These are phyloP conservation scores for Lypha dubia DNA, from an alignment of 2,888 invertebrate species.

Conservation along the genomic window DNA sequence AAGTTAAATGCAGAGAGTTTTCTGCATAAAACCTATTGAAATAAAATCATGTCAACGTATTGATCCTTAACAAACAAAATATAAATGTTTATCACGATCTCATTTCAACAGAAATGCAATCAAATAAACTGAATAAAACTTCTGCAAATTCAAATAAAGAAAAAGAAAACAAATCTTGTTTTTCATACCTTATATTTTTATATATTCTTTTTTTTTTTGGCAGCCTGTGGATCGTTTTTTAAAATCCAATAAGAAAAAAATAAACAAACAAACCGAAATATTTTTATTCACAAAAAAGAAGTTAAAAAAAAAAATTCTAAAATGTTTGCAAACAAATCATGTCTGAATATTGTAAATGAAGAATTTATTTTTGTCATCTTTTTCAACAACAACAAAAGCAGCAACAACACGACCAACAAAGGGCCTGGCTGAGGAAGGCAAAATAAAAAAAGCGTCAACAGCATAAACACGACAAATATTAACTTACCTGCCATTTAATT, in stretches of 20 bases:
- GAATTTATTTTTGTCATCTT: constrained; percentile 71
- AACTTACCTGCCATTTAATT: constrained; percentile 73
- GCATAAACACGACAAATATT: constrained; percentile 68
- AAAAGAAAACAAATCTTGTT: constrained; percentile 44
- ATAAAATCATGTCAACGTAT: constrained; percentile 71
- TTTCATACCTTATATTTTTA: no score
- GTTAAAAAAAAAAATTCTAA: constrained; percentile 29
- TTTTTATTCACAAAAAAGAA: constrained; percentile 29
- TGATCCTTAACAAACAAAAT: constrained; percentile 72
- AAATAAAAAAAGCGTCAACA: constrained; percentile 67
- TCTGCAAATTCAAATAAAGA: constrained; percentile 32
- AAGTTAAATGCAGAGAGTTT: constrained; percentile 18
- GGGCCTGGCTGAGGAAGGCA: background rate
- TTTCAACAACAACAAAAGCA: constrained; percentile 32
- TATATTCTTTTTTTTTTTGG: constrained; percentile 5
- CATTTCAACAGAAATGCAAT: constrained; percentile 59
- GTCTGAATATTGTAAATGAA: constrained; percentile 71
- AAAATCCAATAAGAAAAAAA: constrained; percentile 38
- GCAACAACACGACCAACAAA: constrained; percentile 6
- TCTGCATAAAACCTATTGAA: constrained; percentile 64
- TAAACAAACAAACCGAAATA: no score
- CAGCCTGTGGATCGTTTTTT: constrained; percentile 6
- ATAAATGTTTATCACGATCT: constrained; percentile 73
- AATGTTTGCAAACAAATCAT: constrained; percentile 73
- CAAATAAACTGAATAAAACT: constrained; percentile 47